Percentiles rank a stretch among this genome's conserved stretches.
phyloP scores from a whole-genome alignment of 2,888 invertebrate species.

The Troides aeacus region DNA sequence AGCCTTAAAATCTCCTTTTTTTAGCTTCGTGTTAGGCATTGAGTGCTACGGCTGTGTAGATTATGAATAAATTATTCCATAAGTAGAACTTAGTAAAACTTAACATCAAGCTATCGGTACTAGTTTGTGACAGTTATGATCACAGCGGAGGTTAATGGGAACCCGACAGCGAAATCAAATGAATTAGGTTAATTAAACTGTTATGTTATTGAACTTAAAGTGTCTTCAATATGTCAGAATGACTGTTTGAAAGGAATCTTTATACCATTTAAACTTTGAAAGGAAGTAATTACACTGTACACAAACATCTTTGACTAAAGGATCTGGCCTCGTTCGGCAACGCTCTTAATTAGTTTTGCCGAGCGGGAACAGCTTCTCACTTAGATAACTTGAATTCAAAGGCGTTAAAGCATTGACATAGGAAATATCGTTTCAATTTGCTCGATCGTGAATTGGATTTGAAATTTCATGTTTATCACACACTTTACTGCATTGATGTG shows the following conservation, averaged over 20 bases:
- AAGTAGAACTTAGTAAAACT: too few relatives aligned
- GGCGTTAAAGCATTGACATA: conserved; percentile 12
- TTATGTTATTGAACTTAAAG: background rate
- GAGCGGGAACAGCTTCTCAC: conserved; percentile 18
- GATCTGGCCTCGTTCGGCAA: conserved; percentile 16
- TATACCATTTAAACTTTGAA: conserved; percentile 21
- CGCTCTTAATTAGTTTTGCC: conserved; percentile 25
- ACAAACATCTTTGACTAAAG: conserved; percentile 22
- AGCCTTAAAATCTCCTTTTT: too few relatives aligned
- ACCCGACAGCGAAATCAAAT: too few relatives aligned
- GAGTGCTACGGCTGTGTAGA: too few relatives aligned
- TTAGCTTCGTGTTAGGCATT: too few relatives aligned
- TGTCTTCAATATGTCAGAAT: background rate
- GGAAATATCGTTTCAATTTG: conserved; percentile 9
- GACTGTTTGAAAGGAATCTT: conserved; percentile 9
- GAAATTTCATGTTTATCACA: background rate
- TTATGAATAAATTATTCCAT: too few relatives aligned
- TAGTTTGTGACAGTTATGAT: too few relatives aligned
- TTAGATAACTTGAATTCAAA: conserved; percentile 16
- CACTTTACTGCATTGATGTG: too few relatives aligned
- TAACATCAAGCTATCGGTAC: too few relatives aligned
- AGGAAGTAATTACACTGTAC: conserved; percentile 26
- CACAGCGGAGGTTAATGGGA: too few relatives aligned
- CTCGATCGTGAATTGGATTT: background rate
- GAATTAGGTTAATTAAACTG: background rate